Percentiles rank a stretch among this genome's conserved stretches.
Conservation (phyloP, 2,797 vertebrate genomes). For the Astyanax mexicanus region DNA sequence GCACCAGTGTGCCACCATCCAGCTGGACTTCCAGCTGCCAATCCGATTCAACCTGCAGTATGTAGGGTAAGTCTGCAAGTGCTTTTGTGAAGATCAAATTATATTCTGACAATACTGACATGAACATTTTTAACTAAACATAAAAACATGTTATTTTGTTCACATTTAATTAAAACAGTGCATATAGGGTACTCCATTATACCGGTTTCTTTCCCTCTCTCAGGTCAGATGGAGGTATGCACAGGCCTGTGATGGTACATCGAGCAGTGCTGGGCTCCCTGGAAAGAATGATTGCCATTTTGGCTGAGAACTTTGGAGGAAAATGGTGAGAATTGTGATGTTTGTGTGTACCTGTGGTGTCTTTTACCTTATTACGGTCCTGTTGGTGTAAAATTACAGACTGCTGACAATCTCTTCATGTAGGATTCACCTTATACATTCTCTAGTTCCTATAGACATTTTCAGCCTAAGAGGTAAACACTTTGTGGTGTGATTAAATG, state of each 20-base stretch:
- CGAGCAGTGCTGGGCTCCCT: slow-evolving; percentile 91
- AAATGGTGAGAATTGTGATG: slow-evolving; percentile 81
- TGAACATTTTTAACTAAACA: no score
- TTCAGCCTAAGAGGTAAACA: no score
- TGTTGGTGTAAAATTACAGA: no score
- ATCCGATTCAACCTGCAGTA: slow-evolving; percentile 88
- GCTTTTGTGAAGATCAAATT: no score
- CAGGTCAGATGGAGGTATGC: slow-evolving; percentile 72
- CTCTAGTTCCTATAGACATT: no score
- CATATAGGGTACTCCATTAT: neutral
- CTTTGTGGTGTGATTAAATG: no score
- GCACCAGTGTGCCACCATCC: slow-evolving; percentile 93
- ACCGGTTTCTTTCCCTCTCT: neutral
- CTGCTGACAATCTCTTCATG: no score
- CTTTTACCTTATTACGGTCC: neutral
- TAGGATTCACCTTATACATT: no score
- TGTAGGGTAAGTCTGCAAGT: slow-evolving; percentile 76
- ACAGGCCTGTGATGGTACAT: slow-evolving; percentile 90
- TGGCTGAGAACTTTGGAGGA: slow-evolving; percentile 89
- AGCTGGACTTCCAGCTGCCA: slow-evolving; percentile 94
- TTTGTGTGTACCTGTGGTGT: neutral
- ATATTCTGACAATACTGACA: no score
- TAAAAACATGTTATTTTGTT: no score
- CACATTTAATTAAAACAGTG: neutral
- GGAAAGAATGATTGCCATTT: slow-evolving; percentile 90